Evolutionary conservation across 2,797 vertebrate species (phyloP).

Genomic region (Salmo trutta): DNA sequence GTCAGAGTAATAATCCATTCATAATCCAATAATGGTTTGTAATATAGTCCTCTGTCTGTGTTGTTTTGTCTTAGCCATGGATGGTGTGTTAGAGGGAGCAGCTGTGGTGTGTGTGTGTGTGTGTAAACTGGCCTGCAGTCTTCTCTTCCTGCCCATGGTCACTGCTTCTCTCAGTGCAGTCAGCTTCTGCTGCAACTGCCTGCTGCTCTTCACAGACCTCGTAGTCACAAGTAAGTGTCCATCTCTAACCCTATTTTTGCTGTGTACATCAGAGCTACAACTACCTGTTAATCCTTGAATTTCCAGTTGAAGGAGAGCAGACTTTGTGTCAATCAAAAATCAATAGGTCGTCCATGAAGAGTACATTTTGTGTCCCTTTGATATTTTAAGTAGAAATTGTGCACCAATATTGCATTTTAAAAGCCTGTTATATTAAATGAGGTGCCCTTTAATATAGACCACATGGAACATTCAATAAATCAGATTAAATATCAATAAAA

Average conservation of each 20-base stretch:
- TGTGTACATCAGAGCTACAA: background rate
- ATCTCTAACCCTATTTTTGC: background rate
- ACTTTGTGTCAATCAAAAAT: background rate
- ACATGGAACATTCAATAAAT: no score
- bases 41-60: background rate
- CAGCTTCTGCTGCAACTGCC: constrained; percentile 73
- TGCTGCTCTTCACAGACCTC: constrained; percentile 79
- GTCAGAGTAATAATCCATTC: background rate
- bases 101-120: constrained; percentile 62
- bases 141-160: constrained; percentile 62
- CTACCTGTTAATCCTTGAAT: background rate
- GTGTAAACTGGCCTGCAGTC: constrained; percentile 69
- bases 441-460: no score
- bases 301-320: background rate
- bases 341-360: no score
- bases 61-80: constrained; percentile 64
- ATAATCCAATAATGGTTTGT: constrained; percentile 24
- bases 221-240: constrained; percentile 69
- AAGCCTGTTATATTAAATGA: no score
- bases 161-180: constrained; percentile 54
- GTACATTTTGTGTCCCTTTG: no score
- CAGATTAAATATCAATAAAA: no score
- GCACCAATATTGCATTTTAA: no score
- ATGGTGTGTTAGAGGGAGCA: constrained; percentile 67
- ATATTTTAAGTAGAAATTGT: no score